Evolutionary conservation across 2,888 invertebrate genomes (phyloP), one percentile per base, ranked within the genome.

Genomic region (Trisateles emortualis): DNA sequence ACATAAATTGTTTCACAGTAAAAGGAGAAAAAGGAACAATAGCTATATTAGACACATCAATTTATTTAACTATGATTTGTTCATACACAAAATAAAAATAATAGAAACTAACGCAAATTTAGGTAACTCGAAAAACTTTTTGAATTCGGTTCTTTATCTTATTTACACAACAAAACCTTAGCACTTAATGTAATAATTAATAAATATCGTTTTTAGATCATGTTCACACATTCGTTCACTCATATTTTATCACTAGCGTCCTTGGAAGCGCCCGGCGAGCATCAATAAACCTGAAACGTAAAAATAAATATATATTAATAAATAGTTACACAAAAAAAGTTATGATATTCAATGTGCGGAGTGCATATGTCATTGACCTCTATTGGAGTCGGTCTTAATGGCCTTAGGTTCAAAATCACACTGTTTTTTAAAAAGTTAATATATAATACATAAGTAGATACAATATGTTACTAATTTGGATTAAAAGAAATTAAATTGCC

Each of bases 181-280:
- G 61, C 59, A 71, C 68, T 69, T 69, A 69, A 43, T 47, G 38
- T 70, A 58, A 68, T 71, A 74, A 75, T 78, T 72, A 86, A 88
- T 88, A 88, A 89, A 88, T 88, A 87, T 64, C 76, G 72, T 84
- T 75, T 72, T 74, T 83, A 85, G 83, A 85, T 84, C 84, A 81
- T 81, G 58, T 60, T 58, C 62, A 65, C 68, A 46, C 60, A 58
- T 61, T 64, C 59, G 69, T 79, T 86, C 84, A 85, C 83, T 80
- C 74, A 71, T 68, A 73, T 77, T n/a, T 76, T 79, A 68, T 76
- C 83, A 84, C 83, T 79, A 76, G 72, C 62, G 81, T 80, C 83
- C 70, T 50, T 75, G 47, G 56, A 44, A 44, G 64, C 67, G 62
- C 52, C 68, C 29, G 41, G 60, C 44, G 59, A 52, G 51, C 69